Evolutionary conservation across 2,888 invertebrate species (phyloP).

Genomic region (Ligdia adustata): DNA sequence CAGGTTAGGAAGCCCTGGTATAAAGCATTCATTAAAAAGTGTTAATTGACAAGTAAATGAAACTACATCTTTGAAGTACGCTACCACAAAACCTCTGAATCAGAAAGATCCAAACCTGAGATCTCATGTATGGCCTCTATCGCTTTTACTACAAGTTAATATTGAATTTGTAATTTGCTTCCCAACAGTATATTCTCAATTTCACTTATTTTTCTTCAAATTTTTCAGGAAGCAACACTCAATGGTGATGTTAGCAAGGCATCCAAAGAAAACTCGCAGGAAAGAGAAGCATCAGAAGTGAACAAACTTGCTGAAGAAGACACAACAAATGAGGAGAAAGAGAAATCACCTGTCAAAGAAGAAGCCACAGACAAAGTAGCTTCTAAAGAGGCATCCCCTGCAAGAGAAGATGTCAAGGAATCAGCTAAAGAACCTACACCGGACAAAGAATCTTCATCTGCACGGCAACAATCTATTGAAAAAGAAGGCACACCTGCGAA

Average conservation of each 20-base stretch:
- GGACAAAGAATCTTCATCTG: conserved; percentile 48
- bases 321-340: conserved; percentile 38
- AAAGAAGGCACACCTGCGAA: conserved; percentile 52
- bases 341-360: conserved; percentile 45
- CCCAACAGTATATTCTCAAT: no score
- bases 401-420: conserved; percentile 43
- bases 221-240: conserved; percentile 40
- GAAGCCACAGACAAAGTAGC: conserved; percentile 28
- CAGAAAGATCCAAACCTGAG: no score
- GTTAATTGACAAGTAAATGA: no score
- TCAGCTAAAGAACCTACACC: conserved; percentile 30
- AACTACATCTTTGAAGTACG: no score
- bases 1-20: no score
- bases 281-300: conserved; percentile 46
- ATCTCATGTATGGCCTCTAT: no score
- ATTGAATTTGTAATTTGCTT: no score
- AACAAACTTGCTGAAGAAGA: conserved; percentile 43
- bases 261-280: conserved; percentile 63
- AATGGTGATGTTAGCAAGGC: conserved; percentile 67
- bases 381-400: conserved; percentile 51
- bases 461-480: conserved; percentile 57
- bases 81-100: no score
- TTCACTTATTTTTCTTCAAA: no score
- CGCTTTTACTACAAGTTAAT: no score
- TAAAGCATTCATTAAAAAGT: no score